A percentile compares a stretch with the other conserved stretches of the same genome.
These are phyloP conservation scores for Mayetiola destructor DNA, from an alignment of 2,888 invertebrate species.

Conservation along the genomic window DNA sequence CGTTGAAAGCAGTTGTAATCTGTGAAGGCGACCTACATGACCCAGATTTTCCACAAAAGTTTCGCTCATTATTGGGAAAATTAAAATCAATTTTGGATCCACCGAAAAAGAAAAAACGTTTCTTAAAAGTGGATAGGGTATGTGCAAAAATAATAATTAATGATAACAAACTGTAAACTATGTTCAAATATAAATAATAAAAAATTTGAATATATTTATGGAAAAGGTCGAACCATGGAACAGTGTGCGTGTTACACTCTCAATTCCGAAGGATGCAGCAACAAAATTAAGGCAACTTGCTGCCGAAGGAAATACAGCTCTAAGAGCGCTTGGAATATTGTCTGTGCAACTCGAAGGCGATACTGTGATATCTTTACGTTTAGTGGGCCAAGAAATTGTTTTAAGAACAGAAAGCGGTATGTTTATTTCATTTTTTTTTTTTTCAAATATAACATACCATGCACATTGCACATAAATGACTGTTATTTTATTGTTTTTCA, in stretches of 20 bases:
- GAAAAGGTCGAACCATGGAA: conserved; percentile 89
- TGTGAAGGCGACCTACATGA: conserved; percentile 83
- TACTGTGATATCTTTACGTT: conserved; percentile 56
- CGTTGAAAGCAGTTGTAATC: conserved; percentile 67
- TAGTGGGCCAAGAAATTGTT: conserved; percentile 59
- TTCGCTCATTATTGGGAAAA: conserved; percentile 61
- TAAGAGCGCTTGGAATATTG: conserved; percentile 83
- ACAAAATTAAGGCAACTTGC: conserved; percentile 80
- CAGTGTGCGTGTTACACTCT: conserved; percentile 93
- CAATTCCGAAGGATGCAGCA: conserved; percentile 92
- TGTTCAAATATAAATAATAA: not conserved
- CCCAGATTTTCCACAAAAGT: conserved; percentile 69
- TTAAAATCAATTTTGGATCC: conserved; percentile 56
- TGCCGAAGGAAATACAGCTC: conserved; percentile 73
- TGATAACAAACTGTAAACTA: not conserved
- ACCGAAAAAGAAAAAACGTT: conserved; percentile 36
- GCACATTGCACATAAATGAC: conserved; percentile 15
- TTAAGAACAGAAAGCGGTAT: conserved; percentile 36
- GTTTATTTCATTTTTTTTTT: too few species aligned
- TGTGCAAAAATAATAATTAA: not conserved
- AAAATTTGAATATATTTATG: too few species aligned
- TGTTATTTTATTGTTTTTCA: not conserved
- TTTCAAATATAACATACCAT: not conserved
- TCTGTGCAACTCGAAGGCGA: conserved; percentile 90
- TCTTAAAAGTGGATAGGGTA: conserved; percentile 53